Base-by-base conservation (phyloP, 2,113 vertebrate species). In the Pygoscelis antarcticus region DNA sequence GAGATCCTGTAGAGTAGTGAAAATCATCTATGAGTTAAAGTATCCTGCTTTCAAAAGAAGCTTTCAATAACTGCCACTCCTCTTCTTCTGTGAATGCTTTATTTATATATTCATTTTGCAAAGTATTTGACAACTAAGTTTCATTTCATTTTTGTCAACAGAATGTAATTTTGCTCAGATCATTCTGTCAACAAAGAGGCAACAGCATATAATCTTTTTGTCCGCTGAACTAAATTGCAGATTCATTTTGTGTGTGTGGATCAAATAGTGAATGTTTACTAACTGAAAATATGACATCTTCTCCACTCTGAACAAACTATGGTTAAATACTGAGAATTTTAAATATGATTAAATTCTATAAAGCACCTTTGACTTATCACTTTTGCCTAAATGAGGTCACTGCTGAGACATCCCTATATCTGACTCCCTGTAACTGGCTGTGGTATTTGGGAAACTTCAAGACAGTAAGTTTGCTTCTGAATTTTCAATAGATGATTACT, bases 101-200 rank as follows among this genome's bases (percentile, higher is more conserved):
- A 46, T 75, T 88, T 94, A 44, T 81, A 29, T 76, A 96, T 74
- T 57, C 26, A 78, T 65, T 72, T 78, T 68, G 15, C 36, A 92
- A 93, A 79, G 51, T 92, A 82, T 88, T 96, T 17, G 26, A 71
- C 54, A 90, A 70, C 42, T 94, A 87, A 87, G 36, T 89, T 94
- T 84, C 18, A 44, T 90, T 84, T 92, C 8, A 57, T 94, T 95
- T 96, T 87, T 96, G 55, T 78, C 62, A 96, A 93, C 46, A 96
- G 60, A 95, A 95, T 84, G 9, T 72, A 91, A 92, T 94, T 97
- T 96, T 94, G 2, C 21, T 94, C 51, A 42, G 38, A 54, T 93
- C 7, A 57, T 94, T 94, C 71, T 93, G 68, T 93, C 88, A 96
- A 83, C 34, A 91, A 62, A 84, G 95, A 89, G 62, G 52, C 46